Evolutionary conservation across 2,888 invertebrate species (phyloP), one percentile per base, ranked within the genome.

Genomic region (Nephrotoma guestfalica): DNA sequence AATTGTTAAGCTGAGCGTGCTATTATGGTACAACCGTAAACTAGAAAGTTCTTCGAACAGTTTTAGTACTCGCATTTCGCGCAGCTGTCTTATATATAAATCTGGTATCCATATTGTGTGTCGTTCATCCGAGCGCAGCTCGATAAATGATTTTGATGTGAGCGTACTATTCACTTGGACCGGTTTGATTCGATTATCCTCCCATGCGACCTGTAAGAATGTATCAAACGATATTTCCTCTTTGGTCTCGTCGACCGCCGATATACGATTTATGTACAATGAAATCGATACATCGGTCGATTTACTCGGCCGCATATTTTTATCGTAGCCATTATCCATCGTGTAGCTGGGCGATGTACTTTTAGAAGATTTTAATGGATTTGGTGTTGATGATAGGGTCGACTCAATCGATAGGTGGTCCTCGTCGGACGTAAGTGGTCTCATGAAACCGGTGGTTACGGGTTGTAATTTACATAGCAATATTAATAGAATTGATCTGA

Each of bases 151-250:
- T 87, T 88, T 89, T 1, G 85, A 18, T 86, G 87, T 88, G 7
- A 86, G 88, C 11, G 57, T 86, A 47, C 88, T 87, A 9, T 83
- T 86, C 47, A 87, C 87, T 42, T 88, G 88, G 83, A 88, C 88
- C 47, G 88, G 89, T 51, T 87, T 91, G 87, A 94, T 91, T 45
- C 94, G 90, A 57, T 89, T 89, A 89, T 94, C 94, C 87, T 92
- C 92, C 94, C 94, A 94, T 89, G 94, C 93, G n/a, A 94, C 93
- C 92, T 94, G 93, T 87, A 94, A 92, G 89, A 94, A 94, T 87
- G 94, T 93, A 90, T 94, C 94, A 88, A 94, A 90, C 45, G 94
- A 94, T 90, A 94, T 94, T 91, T 94, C 94, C 93, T 94, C 94
- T 91, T 93, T 93, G 89, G 93, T 94, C 89, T 94, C 94, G 90